Percentiles rank a stretch among this genome's conserved stretches.
These are phyloP conservation scores for Pyrocoelia pectoralis DNA, from an alignment of 2,888 invertebrate genomes.

Conservation along the genomic window DNA sequence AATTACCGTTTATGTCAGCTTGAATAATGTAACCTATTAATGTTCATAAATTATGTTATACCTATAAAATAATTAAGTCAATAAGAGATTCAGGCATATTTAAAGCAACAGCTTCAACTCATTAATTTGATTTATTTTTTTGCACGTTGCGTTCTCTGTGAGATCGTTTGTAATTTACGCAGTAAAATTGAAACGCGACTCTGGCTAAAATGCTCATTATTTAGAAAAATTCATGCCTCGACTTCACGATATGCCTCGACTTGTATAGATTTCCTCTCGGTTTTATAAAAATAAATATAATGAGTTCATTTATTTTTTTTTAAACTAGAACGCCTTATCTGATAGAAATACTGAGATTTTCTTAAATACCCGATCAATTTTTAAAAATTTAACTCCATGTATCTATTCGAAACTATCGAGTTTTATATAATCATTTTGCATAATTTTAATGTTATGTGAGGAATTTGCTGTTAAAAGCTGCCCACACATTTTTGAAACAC, in stretches of 20 bases:
- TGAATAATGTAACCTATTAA: too few species aligned
- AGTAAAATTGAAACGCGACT: neutral
- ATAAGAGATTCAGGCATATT: neutral
- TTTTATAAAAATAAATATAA: neutral
- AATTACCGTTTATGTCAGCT: too few species aligned
- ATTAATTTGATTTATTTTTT: neutral
- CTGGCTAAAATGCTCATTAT: neutral
- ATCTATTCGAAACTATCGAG: too few species aligned
- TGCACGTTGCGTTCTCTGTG: neutral
- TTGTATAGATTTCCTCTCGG: neutral
- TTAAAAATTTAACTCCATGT: too few species aligned
- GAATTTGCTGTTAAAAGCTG: too few species aligned
- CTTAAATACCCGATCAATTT: too few species aligned
- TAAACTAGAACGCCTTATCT: neutral
- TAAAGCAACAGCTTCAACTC: neutral
- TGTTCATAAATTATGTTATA: too few species aligned
- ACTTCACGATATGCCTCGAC: too few species aligned
- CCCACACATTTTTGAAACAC: too few species aligned
- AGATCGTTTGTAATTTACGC: neutral
- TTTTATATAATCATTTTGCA: too few species aligned
- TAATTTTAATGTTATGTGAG: too few species aligned
- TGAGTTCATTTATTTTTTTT: neutral
- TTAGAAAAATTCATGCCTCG: conserved; percentile 1
- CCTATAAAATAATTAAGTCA: neutral
- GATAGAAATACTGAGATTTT: too few species aligned